Evolutionary conservation across 1,140 invertebrate species (phyloP), one percentile per base, ranked within the genome.

Genomic region (Atta texana): DNA sequence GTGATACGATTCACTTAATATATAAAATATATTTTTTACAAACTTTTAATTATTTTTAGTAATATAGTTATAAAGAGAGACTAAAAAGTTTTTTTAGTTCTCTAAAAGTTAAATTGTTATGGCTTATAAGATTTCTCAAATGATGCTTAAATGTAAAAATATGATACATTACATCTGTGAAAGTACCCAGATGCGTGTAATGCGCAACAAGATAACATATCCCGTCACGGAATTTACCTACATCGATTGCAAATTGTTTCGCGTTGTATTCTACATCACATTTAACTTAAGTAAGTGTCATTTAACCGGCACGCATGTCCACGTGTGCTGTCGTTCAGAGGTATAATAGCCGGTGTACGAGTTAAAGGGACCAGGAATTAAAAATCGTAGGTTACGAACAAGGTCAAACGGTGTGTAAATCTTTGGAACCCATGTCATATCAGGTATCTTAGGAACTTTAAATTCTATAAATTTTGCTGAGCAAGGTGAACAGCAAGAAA

Each of bases 331-430:
- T 49, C 44, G n/a, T 5, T 18, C 14, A 44, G 31, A 71, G 77
- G 14, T 34, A 7, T 72, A 71, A 72, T 72, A 72, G 24, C 51
- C 51, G 18, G 7, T 49, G 64, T 18, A 8, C 49, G 51, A 81
- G 64, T 81, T 71, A 81, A 81, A 81, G 66, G 51, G 78, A 71
- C 78, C 21, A 16, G 51, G 16, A n/a, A 34, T 81, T 72, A 71
- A 81, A 10, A 68, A 81, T 69, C 31, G 64, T 71, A 68, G 49
- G 66, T 72, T 71, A 21, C 16, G 66, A 81, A 81, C 66, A 21
- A 66, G 77, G 34, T 44, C 28, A 10, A 18, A 72, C 51, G 44
- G n/a, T 28, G 28, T 49, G 53, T 85, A 85, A 87, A 85, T 87
- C 68, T 68, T 21, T 18, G 14, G 5, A 8, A 12, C 18, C 10